Evolutionary conservation across 2,888 invertebrate genomes (phyloP).

Genomic region (Podotricha telesiphe): DNA sequence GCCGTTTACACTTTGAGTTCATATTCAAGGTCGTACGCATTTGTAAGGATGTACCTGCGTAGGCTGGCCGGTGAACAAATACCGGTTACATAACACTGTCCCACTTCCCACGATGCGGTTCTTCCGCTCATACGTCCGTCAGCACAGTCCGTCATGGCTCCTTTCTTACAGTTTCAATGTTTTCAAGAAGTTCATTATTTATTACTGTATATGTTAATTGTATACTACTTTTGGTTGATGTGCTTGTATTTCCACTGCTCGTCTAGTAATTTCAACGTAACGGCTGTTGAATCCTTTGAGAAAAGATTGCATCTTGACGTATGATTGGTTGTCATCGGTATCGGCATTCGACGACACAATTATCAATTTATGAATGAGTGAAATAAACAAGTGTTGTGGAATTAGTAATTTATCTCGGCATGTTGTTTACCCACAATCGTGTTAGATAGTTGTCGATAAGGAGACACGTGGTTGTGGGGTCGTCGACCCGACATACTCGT

Average conservation of each 20-base stretch:
- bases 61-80: slow-evolving; percentile 79
- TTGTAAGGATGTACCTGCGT: slow-evolving; percentile 82
- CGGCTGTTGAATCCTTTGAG: neutral
- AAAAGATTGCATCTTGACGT: neutral
- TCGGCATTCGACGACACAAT: slow-evolving; percentile 68
- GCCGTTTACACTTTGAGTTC: slow-evolving; percentile 82
- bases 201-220: neutral
- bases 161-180: slow-evolving; percentile 66
- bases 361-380: slow-evolving; percentile 77
- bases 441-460: slow-evolving; percentile 84
- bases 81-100: slow-evolving; percentile 80
- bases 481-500: slow-evolving; percentile 82
- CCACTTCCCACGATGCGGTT: slow-evolving; percentile 77
- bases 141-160: slow-evolving; percentile 51
- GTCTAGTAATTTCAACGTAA: neutral
- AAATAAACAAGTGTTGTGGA: slow-evolving; percentile 76
- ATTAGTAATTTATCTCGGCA: slow-evolving; percentile 83
- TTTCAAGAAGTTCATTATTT: no score
- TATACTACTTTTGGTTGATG: neutral
- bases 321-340: slow-evolving; percentile 54
- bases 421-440: slow-evolving; percentile 83
- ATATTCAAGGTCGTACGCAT: slow-evolving; percentile 83
- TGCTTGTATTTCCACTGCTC: neutral
- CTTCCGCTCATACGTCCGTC: slow-evolving; percentile 60
- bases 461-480: slow-evolving; percentile 82